Evolutionary conservation across 2,888 invertebrate species (phyloP), one percentile per base, ranked within the genome.

Genomic region (Pachycephus smyrnensis): DNA sequence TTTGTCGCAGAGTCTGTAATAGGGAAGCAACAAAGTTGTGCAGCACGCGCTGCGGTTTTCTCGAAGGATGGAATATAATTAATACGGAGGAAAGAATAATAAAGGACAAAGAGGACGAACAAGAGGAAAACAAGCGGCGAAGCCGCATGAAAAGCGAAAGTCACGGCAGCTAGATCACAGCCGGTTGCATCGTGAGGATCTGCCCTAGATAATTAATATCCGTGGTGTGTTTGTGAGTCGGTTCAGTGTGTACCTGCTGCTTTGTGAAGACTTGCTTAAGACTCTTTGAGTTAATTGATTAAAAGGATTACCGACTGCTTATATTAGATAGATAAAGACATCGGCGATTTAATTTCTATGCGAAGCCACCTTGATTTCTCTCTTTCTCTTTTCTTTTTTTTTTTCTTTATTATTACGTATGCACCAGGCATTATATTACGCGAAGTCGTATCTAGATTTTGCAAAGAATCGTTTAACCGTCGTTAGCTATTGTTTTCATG

Each of bases 181-280:
- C 30, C 37, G 40, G 30, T 33, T 30, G 40, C 68, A 68, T 73
- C 68, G 75, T 32, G 75, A 31, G 37, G 31, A 75, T 88, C 76
- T 86, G 89, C 87, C 87, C 89, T 73, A 88, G 86, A 89, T 89
- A 89, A 89, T 89, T 88, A 89, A 88, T 88, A 88, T 89, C 88
- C 87, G 84, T 87, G 84, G 81, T 80, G 78, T 77, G 77, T 77
- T 79, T 75, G 80, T 73, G 77, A 32, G 78, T 68, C 71, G 71
- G 31, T 0, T 68, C 71, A 30, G 31, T 0, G 71, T 30, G 32
- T 69, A 23, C 11, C 31, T 30, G 71, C 71, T 23, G 71, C 71
- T 31, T 55, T 80, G 80, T 81, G 77, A 68, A 76, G 31, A 76
- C 55, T 55, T 55, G 55, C 55, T 23, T 23, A 55, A 55, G 55